A percentile compares a stretch with the other conserved stretches of the same genome.
Conservation (phyloP, 2,113 vertebrate genomes). For the Merops nubicus region DNA sequence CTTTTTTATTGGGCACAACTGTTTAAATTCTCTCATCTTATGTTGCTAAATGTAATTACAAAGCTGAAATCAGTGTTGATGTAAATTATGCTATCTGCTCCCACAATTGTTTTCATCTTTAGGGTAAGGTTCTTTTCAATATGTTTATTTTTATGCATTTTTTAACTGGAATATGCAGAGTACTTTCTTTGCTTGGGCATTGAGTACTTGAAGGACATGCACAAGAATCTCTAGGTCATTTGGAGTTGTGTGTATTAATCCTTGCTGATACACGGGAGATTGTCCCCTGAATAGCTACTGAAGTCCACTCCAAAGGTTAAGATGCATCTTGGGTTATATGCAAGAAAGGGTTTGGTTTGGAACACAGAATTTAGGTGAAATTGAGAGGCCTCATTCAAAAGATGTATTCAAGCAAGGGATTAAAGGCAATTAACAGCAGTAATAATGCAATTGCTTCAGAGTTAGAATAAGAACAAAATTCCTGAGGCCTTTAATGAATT, state of each 20-base stretch:
- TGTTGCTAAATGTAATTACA: background rate
- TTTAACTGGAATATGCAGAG: background rate
- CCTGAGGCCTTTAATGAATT: background rate
- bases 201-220: background rate
- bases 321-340: background rate
- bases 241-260: background rate
- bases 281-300: background rate
- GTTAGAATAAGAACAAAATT: background rate
- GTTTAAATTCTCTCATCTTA: background rate
- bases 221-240: background rate
- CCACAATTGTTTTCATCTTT: background rate
- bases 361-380: background rate
- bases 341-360: background rate
- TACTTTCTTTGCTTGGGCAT: background rate
- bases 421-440: background rate
- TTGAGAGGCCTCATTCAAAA: background rate
- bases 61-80: background rate
- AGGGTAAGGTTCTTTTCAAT: background rate
- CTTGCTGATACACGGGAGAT: background rate
- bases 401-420: background rate
- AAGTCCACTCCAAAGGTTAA: background rate
- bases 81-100: background rate
- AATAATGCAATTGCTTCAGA: background rate
- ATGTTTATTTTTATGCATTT: background rate
- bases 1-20: background rate